phyloP scores from a whole-genome alignment of 30 jellyfish, hydroid and myxozoan species.

The Hydractinia echinata region DNA sequence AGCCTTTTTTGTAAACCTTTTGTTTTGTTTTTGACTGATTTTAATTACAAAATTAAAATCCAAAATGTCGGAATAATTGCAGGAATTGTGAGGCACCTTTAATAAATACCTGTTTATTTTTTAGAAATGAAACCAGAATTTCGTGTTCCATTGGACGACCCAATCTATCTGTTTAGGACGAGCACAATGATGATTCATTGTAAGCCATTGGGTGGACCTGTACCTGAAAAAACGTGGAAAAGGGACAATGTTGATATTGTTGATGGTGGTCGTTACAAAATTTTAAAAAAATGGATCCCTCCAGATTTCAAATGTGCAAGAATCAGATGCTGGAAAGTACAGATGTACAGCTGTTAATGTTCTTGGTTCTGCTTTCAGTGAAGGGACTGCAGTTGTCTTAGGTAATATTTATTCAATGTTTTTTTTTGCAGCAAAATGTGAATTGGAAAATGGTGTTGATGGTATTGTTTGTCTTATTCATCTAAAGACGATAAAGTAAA shows the following conservation, averaged over 20 bases:
- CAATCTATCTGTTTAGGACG: slow-evolving; percentile 69
- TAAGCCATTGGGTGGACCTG: slow-evolving; percentile 89
- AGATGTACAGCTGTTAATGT: slow-evolving; percentile 62
- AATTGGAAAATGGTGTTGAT: too few relatives aligned
- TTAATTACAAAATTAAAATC: too few relatives aligned
- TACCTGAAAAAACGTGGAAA: slow-evolving; percentile 71
- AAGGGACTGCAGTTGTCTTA: slow-evolving; percentile 57
- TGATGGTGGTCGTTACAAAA: slow-evolving; percentile 27
- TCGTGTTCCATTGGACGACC: slow-evolving; percentile 70
- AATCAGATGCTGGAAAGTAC: slow-evolving; percentile 62
- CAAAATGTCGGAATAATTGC: not conserved
- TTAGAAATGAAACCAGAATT: slow-evolving; percentile 59
- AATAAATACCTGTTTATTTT: not conserved
- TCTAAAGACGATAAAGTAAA: too few relatives aligned
- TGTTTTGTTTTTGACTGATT: too few relatives aligned
- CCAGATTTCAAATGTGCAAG: slow-evolving; percentile 38
- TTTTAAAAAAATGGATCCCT: slow-evolving; percentile 59
- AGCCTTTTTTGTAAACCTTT: too few relatives aligned
- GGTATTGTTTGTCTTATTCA: too few relatives aligned
- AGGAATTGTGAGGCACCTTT: too few relatives aligned
- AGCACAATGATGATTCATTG: slow-evolving; percentile 55
- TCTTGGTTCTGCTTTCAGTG: slow-evolving; percentile 51
- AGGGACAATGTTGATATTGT: slow-evolving; percentile 40
- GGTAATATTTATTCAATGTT: slow-evolving; percentile 34
- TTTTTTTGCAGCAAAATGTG: too few relatives aligned